phyloP scores from a whole-genome alignment of 2,888 invertebrate species.

The Blastobasis adustella region DNA sequence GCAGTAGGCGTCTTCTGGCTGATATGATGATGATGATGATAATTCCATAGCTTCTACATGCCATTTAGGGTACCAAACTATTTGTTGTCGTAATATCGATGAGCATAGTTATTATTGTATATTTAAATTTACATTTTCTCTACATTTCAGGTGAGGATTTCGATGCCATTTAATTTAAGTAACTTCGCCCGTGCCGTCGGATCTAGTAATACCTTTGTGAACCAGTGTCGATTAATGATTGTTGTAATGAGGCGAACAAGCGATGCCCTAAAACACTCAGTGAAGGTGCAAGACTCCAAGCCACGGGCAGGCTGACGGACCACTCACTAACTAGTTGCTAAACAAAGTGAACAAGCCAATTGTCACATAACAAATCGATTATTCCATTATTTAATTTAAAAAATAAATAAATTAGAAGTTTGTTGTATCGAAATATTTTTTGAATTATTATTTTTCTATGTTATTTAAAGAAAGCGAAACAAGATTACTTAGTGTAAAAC shows the following conservation, averaged over 20 bases:
- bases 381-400: conserved; percentile 65
- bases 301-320: conserved; percentile 28
- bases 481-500: conserved; percentile 63
- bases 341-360: conserved; percentile 23
- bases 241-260: conserved; percentile 11
- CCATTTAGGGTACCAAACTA: too few relatives aligned
- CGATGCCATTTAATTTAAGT: conserved; percentile 73
- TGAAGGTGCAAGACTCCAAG: conserved; percentile 27
- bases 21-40: too few relatives aligned
- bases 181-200: conserved; percentile 58
- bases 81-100: too few relatives aligned
- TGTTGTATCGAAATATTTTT: conserved; percentile 55
- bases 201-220: conserved; percentile 43
- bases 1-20: too few relatives aligned
- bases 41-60: too few relatives aligned
- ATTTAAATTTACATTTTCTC: background rate
- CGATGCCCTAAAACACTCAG: conserved; percentile 15
- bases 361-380: conserved; percentile 55
- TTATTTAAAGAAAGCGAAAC: conserved; percentile 49
- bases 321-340: conserved; percentile 32
- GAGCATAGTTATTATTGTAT: background rate
- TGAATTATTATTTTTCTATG: conserved; percentile 62
- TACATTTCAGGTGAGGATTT: conserved; percentile 59
- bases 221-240: conserved; percentile 41
- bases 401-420: conserved; percentile 47